A percentile compares a stretch with the other conserved stretches of the same genome.
These are phyloP conservation scores for Betta splendens DNA, from an alignment of 2,797 vertebrate species.

Conservation along the genomic window DNA sequence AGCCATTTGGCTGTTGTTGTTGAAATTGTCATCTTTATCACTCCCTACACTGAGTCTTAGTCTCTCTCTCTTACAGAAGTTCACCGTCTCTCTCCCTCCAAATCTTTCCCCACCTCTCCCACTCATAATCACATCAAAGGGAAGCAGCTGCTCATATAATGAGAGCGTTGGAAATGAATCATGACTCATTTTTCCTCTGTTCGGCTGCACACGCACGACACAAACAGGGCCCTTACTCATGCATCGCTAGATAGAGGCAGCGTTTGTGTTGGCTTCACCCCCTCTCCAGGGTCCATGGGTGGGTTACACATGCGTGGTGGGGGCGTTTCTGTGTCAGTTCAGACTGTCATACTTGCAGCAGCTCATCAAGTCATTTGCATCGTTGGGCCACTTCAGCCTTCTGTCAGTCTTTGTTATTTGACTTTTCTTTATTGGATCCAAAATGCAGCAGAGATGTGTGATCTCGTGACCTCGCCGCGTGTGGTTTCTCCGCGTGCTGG, in stretches of 20 bases:
- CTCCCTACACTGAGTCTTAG: constrained; percentile 5
- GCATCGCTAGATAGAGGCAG: constrained; percentile 42
- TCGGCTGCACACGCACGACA: constrained; percentile 20
- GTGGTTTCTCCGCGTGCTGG: constrained; percentile 12
- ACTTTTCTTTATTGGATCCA: no score
- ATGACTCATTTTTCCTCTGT: constrained; percentile 22
- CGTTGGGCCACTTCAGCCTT: no score
- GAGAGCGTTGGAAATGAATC: constrained; percentile 51
- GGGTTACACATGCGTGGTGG: constrained; percentile 29
- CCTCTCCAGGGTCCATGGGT: constrained; percentile 29
- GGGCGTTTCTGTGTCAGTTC: constrained; percentile 5
- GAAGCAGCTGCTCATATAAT: constrained; percentile 61
- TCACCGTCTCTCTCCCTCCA: constrained; percentile 11
- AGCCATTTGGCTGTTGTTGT: constrained; percentile 34
- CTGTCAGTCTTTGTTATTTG: no score
- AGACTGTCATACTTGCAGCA: no score
- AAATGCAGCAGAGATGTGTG: constrained; percentile 10
- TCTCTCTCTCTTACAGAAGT: constrained; percentile 13
- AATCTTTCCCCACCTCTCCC: constrained; percentile 23
- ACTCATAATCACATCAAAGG: constrained; percentile 54
- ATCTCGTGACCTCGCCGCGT: constrained; percentile 12
- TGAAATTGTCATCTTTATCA: constrained; percentile 29
- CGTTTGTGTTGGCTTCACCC: constrained; percentile 30
- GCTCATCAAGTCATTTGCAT: no score
- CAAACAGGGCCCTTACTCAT: constrained; percentile 43